A percentile compares a stretch with the other conserved stretches of the same genome.
Conservation (phyloP, 2,888 invertebrate genomes). For the Nomada flava region DNA sequence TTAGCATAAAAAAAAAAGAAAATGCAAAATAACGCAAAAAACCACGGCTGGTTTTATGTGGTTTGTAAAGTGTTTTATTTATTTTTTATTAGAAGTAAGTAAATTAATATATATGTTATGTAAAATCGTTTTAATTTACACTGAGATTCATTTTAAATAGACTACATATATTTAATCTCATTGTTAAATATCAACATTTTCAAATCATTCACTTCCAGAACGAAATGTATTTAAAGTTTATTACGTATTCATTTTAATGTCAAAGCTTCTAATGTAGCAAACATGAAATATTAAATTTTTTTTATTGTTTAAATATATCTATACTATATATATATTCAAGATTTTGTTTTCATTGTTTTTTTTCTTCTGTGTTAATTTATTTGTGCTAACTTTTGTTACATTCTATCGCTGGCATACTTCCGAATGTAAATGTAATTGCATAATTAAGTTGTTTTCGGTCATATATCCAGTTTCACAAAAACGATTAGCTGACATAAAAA, state of each 20-base stretch:
- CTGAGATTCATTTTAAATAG: slow-evolving; percentile 22
- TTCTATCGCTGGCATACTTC: slow-evolving; percentile 17
- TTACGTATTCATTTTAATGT: slow-evolving; percentile 26
- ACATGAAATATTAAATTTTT: slow-evolving; percentile 30
- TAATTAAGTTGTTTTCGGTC: slow-evolving; percentile 5
- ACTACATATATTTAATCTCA: slow-evolving; percentile 42
- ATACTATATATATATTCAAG: slow-evolving; percentile 17
- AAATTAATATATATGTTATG: slow-evolving; percentile 57
- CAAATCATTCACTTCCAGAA: slow-evolving; percentile 24
- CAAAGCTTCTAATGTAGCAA: slow-evolving; percentile 28
- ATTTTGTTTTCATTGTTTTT: slow-evolving; percentile 5
- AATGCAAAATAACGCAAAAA: slow-evolving; percentile 29
- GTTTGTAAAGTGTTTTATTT: slow-evolving; percentile 69
- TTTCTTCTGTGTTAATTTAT: slow-evolving; percentile 45
- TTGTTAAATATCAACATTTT: slow-evolving; percentile 36
- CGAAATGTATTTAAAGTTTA: slow-evolving; percentile 32
- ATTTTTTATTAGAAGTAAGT: slow-evolving; percentile 61
- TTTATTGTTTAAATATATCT: slow-evolving; percentile 26
- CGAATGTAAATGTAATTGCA: background rate
- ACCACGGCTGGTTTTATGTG: slow-evolving; percentile 25
- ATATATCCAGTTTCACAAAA: background rate
- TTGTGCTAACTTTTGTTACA: slow-evolving; percentile 34
- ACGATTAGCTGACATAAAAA: too few species aligned
- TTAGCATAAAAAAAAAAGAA: slow-evolving; percentile 27
- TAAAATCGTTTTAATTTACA: slow-evolving; percentile 41